These are phyloP conservation scores for Dexiosoma caninum DNA, from an alignment of 2,888 invertebrate species.

Conservation along the genomic window DNA sequence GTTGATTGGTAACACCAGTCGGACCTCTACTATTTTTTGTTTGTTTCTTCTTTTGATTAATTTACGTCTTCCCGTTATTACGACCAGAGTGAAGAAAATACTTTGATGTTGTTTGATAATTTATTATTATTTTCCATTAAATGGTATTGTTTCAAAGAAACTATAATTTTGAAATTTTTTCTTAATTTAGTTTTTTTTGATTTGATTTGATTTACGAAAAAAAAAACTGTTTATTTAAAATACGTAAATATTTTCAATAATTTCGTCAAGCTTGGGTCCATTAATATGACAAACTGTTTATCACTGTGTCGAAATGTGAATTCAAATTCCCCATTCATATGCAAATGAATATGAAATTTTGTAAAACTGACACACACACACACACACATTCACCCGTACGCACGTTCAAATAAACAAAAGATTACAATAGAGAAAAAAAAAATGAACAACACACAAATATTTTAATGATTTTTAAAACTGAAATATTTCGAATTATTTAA, in stretches of 20 bases:
- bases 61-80: not conserved
- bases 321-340: slow-evolving; percentile 29
- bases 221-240: too few relatives aligned
- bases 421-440: not conserved
- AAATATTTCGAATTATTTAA: slow-evolving; percentile 30
- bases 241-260: slow-evolving; percentile 26
- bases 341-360: slow-evolving; percentile 31
- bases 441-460: slow-evolving; percentile 4
- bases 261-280: too few relatives aligned
- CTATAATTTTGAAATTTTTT: not conserved
- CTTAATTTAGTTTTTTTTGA: too few relatives aligned
- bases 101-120: slow-evolving; percentile 10
- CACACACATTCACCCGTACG: too few relatives aligned
- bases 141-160: not conserved
- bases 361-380: too few relatives aligned
- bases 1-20: not conserved
- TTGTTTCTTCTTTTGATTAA: not conserved
- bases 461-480: slow-evolving; percentile 42
- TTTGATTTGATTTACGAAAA: too few relatives aligned
- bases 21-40: not conserved
- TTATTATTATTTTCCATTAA: slow-evolving; percentile 2
- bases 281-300: slow-evolving; percentile 52
- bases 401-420: not conserved
- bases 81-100: not conserved
- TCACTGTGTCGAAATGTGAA: slow-evolving; percentile 14